Conservation (phyloP, 1,140 invertebrate species). For the Amphibalanus amphitrite region DNA sequence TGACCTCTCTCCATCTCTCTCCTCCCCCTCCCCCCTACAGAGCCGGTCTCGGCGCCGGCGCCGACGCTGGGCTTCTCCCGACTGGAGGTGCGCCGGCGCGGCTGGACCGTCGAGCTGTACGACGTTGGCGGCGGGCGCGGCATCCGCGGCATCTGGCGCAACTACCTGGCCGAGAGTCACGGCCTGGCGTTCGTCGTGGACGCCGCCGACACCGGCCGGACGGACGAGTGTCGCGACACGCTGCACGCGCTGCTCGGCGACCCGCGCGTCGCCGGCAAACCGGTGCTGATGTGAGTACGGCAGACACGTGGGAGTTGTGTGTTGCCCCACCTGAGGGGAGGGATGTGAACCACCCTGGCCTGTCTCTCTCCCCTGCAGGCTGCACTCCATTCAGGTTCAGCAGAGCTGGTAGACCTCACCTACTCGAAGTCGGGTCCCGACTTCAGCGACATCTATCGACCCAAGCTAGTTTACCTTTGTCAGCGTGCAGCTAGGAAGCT, state of each 20-base stretch:
- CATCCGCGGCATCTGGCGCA: constrained; percentile 68
- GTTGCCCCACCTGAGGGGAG: no score
- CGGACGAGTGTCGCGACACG: constrained; percentile 52
- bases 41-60: constrained; percentile 44
- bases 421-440: no score
- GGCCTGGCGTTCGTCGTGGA: constrained; percentile 78
- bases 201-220: constrained; percentile 48
- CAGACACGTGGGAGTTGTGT: no score
- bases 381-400: no score
- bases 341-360: no score
- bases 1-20: no score
- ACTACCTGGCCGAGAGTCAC: constrained; percentile 66
- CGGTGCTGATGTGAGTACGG: not conserved
- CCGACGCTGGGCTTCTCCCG: constrained; percentile 71
- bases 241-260: constrained; percentile 41
- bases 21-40: no score
- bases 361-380: no score
- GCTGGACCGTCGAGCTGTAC: constrained; percentile 52
- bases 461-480: no score
- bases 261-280: not conserved
- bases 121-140: constrained; percentile 67
- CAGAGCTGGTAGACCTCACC: no score
- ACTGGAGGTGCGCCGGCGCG: constrained; percentile 46
- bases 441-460: no score
- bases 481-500: no score